These are phyloP conservation scores for Caenorhabditis sp. DNA, from an alignment of 2,888 invertebrate species.

Conservation along the genomic window DNA sequence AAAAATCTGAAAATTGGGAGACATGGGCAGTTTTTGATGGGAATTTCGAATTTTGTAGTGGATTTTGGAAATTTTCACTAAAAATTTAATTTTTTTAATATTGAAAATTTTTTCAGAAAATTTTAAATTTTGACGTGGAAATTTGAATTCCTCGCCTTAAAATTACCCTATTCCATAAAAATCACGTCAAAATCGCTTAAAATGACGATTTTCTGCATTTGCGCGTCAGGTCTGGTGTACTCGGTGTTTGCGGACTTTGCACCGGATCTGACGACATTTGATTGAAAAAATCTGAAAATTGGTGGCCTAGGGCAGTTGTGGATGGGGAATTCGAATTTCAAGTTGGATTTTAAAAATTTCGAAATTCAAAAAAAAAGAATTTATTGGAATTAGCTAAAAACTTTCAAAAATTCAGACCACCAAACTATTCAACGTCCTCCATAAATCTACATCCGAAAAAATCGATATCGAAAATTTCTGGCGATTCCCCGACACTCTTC, in stretches of 20 bases:
- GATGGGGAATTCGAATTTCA: not conserved
- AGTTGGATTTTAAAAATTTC: not conserved
- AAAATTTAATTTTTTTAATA: not conserved
- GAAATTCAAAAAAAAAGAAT: not conserved
- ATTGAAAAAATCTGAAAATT: not conserved
- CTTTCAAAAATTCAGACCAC: conserved; percentile 32
- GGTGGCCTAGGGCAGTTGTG: not conserved
- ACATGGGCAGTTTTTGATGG: not conserved
- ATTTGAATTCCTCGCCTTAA: no score
- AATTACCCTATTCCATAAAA: no score
- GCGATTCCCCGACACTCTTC: conserved; percentile 46
- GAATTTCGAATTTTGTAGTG: not conserved
- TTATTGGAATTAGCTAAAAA: no score
- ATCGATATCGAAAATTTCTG: conserved; percentile 34
- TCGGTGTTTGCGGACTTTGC: not conserved
- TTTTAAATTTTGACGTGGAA: no score
- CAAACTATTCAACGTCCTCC: conserved; percentile 23
- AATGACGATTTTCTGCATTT: not conserved
- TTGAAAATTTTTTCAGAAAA: no score
- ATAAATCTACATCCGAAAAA: conserved; percentile 12
- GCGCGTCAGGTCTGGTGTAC: not conserved
- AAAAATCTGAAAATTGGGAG: not conserved
- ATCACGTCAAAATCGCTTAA: no score
- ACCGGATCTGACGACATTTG: not conserved
- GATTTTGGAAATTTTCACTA: not conserved